These are phyloP conservation scores for Armadillidium nasatum DNA, from an alignment of 1,140 invertebrate genomes.

Conservation along the genomic window DNA sequence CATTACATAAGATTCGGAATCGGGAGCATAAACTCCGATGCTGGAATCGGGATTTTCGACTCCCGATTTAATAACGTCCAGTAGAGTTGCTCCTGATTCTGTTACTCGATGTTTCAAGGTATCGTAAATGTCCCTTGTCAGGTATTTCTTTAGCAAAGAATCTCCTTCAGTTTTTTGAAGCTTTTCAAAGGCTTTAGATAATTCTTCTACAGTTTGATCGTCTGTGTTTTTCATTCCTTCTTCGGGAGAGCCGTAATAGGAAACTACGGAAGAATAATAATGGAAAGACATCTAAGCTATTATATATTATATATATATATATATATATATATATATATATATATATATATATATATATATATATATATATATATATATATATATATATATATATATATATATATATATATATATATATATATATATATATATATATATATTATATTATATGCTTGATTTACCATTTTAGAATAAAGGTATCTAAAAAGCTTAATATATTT, in stretches of 20 bases:
- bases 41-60: constrained; percentile 45
- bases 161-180: constrained; percentile 70
- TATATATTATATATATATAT: too few species aligned
- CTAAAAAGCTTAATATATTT: too few species aligned
- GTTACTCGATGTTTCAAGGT: constrained; percentile 83
- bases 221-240: constrained; percentile 33
- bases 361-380: too few species aligned
- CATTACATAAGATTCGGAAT: constrained; percentile 73
- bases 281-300: too few species aligned
- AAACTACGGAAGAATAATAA: constrained; percentile 22
- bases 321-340: too few species aligned
- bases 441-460: too few species aligned
- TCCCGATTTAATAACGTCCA: constrained; percentile 86
- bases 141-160: constrained; percentile 88
- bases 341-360: too few species aligned
- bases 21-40: constrained; percentile 57
- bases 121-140: constrained; percentile 83
- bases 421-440: too few species aligned
- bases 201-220: constrained; percentile 35
- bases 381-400: too few species aligned
- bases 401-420: too few species aligned
- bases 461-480: too few species aligned
- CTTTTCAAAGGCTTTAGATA: constrained; percentile 49
- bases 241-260: constrained; percentile 34
- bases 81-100: constrained; percentile 71